Conservation (phyloP, 1,140 invertebrate species). For the Agrilus planipennis region DNA sequence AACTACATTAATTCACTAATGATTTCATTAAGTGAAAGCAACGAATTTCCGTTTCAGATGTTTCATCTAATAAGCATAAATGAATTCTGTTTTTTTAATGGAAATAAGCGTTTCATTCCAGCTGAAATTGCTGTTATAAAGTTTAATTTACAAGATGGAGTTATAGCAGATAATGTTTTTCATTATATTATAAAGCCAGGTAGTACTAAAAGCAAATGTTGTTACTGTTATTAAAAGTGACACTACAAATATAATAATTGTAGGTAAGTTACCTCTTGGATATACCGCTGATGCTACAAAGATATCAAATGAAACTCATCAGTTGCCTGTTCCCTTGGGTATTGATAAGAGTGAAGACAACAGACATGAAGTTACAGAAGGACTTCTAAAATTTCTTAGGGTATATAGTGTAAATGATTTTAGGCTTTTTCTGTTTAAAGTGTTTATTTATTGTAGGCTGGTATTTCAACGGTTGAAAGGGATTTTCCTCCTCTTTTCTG, state of each 20-base stretch:
- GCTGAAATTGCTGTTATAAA: slow-evolving; percentile 7
- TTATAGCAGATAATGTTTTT: slow-evolving; percentile 34
- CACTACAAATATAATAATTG: not conserved
- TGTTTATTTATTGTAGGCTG: too few species aligned
- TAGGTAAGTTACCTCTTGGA: slow-evolving; percentile 38
- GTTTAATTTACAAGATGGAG: slow-evolving; percentile 41
- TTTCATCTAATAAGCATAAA: slow-evolving; percentile 9
- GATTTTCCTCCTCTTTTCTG: too few species aligned
- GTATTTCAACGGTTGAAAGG: too few species aligned
- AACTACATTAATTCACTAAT: slow-evolving; percentile 2
- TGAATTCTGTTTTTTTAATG: slow-evolving; percentile 5
- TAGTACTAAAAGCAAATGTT: slow-evolving; percentile 16
- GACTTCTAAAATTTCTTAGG: too few species aligned
- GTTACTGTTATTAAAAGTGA: not conserved
- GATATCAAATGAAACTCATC: slow-evolving; percentile 36
- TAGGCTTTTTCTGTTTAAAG: too few species aligned
- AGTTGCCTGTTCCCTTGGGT: slow-evolving; percentile 35
- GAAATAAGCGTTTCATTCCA: slow-evolving; percentile 1
- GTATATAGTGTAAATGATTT: too few species aligned
- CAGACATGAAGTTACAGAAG: slow-evolving; percentile 26
- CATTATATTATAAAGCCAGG: slow-evolving; percentile 40
- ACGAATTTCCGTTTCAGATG: not conserved
- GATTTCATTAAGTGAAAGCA: not conserved
- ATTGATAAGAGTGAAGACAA: slow-evolving; percentile 9
- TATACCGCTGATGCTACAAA: slow-evolving; percentile 37